A percentile compares a stretch with the other conserved stretches of the same genome.
Evolutionary conservation across 2,888 invertebrate genomes (phyloP).

Genomic region (Heliconius sara): DNA sequence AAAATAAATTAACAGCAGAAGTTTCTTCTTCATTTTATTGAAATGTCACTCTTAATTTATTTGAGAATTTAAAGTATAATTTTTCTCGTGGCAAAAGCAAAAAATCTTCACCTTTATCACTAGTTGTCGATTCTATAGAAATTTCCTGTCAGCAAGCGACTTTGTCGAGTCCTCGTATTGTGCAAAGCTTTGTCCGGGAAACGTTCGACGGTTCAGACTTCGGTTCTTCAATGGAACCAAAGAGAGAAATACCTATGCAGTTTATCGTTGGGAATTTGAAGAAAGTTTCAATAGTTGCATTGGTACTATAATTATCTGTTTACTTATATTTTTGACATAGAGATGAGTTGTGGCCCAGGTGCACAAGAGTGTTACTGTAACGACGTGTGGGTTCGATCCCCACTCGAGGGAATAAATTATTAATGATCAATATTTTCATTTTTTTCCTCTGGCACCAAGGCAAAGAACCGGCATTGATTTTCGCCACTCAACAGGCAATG

Average conservation of each 20-base stretch:
- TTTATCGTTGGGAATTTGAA: conserved; percentile 32
- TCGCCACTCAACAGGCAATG: too few relatives aligned
- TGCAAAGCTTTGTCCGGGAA: conserved; percentile 46
- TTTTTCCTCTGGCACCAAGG: too few relatives aligned
- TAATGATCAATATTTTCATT: too few relatives aligned
- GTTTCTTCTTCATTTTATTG: conserved; percentile 14
- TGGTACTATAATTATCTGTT: not conserved
- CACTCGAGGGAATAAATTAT: too few relatives aligned
- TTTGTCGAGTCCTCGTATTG: conserved; percentile 45
- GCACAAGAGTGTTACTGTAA: too few relatives aligned
- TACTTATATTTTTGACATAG: not conserved
- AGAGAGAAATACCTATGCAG: conserved; percentile 38
- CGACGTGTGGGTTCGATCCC: too few relatives aligned
- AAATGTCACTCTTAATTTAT: conserved; percentile 33
- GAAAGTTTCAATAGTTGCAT: not conserved
- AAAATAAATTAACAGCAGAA: not conserved
- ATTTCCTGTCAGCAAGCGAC: conserved; percentile 45
- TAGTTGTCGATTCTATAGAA: conserved; percentile 44
- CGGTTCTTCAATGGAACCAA: conserved; percentile 39
- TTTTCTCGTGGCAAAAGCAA: conserved; percentile 6
- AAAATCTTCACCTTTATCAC: conserved; percentile 27
- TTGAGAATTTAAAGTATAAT: conserved; percentile 21
- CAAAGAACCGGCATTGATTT: too few relatives aligned
- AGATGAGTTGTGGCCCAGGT: not conserved
- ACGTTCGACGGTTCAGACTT: conserved; percentile 43